Base-by-base conservation (phyloP, 2,113 vertebrate species). In the Saguinus imperator region DNA sequence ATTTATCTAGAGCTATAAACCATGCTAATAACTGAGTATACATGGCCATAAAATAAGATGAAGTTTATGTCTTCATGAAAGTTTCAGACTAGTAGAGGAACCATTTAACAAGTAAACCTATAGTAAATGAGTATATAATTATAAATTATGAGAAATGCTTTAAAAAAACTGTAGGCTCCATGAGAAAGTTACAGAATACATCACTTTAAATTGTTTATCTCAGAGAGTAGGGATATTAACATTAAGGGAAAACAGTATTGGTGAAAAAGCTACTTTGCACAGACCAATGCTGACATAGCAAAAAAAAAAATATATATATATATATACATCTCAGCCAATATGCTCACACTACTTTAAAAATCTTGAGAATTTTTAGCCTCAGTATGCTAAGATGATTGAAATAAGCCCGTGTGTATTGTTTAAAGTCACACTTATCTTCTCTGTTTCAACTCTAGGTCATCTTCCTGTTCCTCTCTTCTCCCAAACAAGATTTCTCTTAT, bases 31-130 rank as follows among this genome's bases (percentile, higher is more conserved):
- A 25, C 9, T 52, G 40, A 2, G 40, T 55, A 14, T 23, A 32
- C 3, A 3, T 20, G 70, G 40, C 18, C 82, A 2, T 85, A 50
- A 94, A 92, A 35, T 40, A 21, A 66, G 29, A n/a, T 82, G 1
- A 82, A 23, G 2, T 61, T 1, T 0, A 21, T 16, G 1, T 9
- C 21, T 81, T 84, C 43, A 76, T 23, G 17, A 89, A 75, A 21
- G 61, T 81, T 94, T 45, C 57, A 89, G 45, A 52, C 27, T 52
- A 32, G 9, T 27, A 21, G 45, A 90, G 14, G 43, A 84, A 96
- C 23, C 35, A 73, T 25, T 55, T 20, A 81, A 40, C 40, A 83
- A 89, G 12, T 61, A 16, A 87, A 66, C 1, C 25, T 40, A 29
- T 70, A 64, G 29, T 29, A 80, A 84, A 45, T 70, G 75, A 55